Percentiles rank a stretch among this genome's conserved stretches.
Evolutionary conservation across 2,797 vertebrate species (phyloP).

Genomic region (Gambelia wislizenii): DNA sequence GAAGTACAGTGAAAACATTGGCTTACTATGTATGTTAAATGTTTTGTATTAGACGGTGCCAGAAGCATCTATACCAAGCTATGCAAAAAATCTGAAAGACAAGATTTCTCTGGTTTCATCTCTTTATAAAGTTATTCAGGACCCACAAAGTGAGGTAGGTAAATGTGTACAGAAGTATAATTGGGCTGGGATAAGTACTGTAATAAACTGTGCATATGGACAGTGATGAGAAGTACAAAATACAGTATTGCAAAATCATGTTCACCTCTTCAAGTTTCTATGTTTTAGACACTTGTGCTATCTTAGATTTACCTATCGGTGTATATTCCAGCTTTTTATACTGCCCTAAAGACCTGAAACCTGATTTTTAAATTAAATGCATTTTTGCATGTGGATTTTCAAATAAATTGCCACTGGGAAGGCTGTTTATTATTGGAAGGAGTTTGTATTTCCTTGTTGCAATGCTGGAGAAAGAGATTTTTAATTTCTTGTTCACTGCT

Average conservation of each 20-base stretch:
- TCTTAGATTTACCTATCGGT: not conserved
- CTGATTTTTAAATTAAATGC: slow-evolving; percentile 5
- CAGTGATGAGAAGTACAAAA: not conserved
- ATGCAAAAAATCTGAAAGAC: slow-evolving; percentile 91
- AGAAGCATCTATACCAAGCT: slow-evolving; percentile 91
- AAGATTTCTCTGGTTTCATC: slow-evolving; percentile 91
- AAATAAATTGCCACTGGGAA: not conserved
- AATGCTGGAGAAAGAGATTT: not conserved
- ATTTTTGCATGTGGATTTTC: not conserved
- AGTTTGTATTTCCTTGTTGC: not conserved
- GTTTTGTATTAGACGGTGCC: slow-evolving; percentile 87
- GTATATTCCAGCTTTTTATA: not conserved
- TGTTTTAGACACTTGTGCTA: not conserved
- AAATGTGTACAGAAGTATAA: slow-evolving; percentile 10
- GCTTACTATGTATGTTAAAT: slow-evolving; percentile 8
- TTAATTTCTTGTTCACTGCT: not conserved
- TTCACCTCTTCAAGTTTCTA: not conserved
- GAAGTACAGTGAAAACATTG: slow-evolving; percentile 15
- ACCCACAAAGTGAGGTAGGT: slow-evolving; percentile 96
- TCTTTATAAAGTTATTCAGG: slow-evolving; percentile 95
- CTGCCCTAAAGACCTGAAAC: not conserved
- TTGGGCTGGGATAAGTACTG: not conserved
- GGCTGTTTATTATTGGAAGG: not conserved
- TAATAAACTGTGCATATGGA: not conserved
- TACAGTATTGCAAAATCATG: not conserved